Base-by-base conservation (phyloP, 2,888 invertebrate genomes). In the Heliothis peltigera region DNA sequence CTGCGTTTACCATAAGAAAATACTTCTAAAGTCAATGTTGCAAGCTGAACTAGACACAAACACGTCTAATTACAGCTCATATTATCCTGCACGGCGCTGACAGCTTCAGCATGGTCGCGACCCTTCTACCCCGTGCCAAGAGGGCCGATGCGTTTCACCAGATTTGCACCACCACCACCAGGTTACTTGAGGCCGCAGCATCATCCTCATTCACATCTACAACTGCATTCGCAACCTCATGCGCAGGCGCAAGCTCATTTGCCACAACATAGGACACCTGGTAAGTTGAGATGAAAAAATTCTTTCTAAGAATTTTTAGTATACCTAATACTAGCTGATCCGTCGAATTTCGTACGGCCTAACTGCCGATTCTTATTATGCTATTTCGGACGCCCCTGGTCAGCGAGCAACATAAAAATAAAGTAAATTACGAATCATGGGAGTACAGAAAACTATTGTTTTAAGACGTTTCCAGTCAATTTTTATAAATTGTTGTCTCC, bases 81-180 rank as follows among this genome's bases (percentile, higher is more conserved):
- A 2, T 51, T 94, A 18, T 80, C 86, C 1, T 87, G 88, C 62
- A 44, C 81, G 5, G 58, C 87, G 15, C 39, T 87, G 3, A 70
- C 82, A 0, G 72, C 82, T 2, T 82, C 89, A 54, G 90, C 91
- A 3, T 93, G 94, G 94, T 92, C 93, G 0, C 56, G 84, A n/a
- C 93, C 94, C 0, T 91, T 87, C 80, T 89, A 92, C 63, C 89
- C 91, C 0, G 86, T 84, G 0, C 86, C 83, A 1, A 81, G 90
- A 57, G 81, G 80, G 3, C 91, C 89, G 0, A 59, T 88, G 43
- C 86, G 93, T 19, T 87, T 90, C 53, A 90, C 91, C 18, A 88
- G 93, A 75, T 92, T 84, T 19, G 93, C 92, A 0, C 88, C 89
- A 0, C 85, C 87, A 4, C 87, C 84, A 0, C 84, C 83, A 0